Percentiles rank a stretch among this genome's conserved stretches.
These are phyloP conservation scores for Drosophila persimilis DNA, from an alignment of 1,140 invertebrate genomes.

Conservation along the genomic window DNA sequence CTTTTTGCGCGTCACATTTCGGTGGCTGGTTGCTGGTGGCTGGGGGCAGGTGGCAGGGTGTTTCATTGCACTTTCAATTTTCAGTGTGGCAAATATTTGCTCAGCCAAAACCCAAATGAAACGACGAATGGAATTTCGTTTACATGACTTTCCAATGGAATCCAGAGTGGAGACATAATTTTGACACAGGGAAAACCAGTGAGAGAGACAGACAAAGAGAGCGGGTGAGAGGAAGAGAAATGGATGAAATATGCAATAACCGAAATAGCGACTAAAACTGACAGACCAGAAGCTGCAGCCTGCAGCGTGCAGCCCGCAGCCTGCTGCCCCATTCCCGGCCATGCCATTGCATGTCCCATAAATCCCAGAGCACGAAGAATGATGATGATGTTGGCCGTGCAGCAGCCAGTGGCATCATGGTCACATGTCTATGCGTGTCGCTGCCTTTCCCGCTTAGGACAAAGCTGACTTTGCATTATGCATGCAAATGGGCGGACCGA, in stretches of 20 bases:
- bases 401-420: conserved; percentile 29
- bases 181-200: conserved; percentile 36
- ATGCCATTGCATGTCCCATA: conserved; percentile 49
- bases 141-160: conserved; percentile 53
- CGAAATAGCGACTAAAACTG: conserved; percentile 58
- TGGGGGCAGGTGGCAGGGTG: too few species aligned
- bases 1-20: background rate
- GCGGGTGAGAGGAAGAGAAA: conserved; percentile 6
- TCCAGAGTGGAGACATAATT: conserved; percentile 38
- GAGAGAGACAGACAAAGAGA: background rate
- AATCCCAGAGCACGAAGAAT: conserved; percentile 46
- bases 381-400: conserved; percentile 42
- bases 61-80: conserved; percentile 41
- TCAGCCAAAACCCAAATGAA: conserved; percentile 20
- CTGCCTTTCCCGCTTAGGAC: conserved; percentile 43
- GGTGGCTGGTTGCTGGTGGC: background rate
- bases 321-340: conserved; percentile 10
- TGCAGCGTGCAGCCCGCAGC: too few species aligned
- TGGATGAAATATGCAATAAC: conserved; percentile 68
- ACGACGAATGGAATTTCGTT: conserved; percentile 56
- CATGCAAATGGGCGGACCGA: conserved; percentile 58
- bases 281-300: conserved; percentile 8
- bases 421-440: conserved; percentile 32
- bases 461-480: conserved; percentile 61
- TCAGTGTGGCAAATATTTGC: conserved; percentile 31